phyloP scores from a whole-genome alignment of 2,888 invertebrate species.

The Ochropleura leucogaster region DNA sequence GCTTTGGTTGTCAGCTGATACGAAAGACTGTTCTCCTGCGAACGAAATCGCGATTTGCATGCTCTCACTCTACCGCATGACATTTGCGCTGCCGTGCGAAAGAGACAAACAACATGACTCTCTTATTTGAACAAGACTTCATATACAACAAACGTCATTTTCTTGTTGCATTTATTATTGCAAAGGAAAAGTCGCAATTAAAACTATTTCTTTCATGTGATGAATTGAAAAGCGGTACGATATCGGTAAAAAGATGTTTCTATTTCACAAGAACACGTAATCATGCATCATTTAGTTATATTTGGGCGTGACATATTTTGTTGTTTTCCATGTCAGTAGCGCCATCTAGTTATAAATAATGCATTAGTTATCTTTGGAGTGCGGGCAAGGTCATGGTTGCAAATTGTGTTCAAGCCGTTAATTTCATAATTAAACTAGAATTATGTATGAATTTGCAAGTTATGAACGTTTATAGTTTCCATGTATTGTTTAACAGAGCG shows the following conservation, averaged over 20 bases:
- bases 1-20: conserved; percentile 91
- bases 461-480: background rate
- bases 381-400: conserved; percentile 61
- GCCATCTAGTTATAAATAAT: conserved; percentile 78
- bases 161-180: conserved; percentile 86
- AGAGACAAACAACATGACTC: conserved; percentile 77
- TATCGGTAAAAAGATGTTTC: conserved; percentile 76
- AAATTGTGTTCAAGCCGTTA: conserved; percentile 23
- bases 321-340: conserved; percentile 69
- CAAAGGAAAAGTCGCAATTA: conserved; percentile 81
- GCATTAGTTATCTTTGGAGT: conserved; percentile 30
- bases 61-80: conserved; percentile 71
- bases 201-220: conserved; percentile 75
- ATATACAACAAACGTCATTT: conserved; percentile 85
- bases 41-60: conserved; percentile 70
- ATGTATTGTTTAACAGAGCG: background rate
- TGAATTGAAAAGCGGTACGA: conserved; percentile 83
- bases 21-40: conserved; percentile 84
- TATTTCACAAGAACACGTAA: conserved; percentile 86
- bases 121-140: conserved; percentile 78
- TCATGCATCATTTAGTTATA: conserved; percentile 76
- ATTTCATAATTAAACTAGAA: conserved; percentile 3
- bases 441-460: background rate
- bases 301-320: conserved; percentile 84
- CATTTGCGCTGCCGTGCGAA: conserved; percentile 36